These are phyloP conservation scores for Sebastes aleutianus DNA, from an alignment of 2,797 vertebrate species.

Conservation along the genomic window DNA sequence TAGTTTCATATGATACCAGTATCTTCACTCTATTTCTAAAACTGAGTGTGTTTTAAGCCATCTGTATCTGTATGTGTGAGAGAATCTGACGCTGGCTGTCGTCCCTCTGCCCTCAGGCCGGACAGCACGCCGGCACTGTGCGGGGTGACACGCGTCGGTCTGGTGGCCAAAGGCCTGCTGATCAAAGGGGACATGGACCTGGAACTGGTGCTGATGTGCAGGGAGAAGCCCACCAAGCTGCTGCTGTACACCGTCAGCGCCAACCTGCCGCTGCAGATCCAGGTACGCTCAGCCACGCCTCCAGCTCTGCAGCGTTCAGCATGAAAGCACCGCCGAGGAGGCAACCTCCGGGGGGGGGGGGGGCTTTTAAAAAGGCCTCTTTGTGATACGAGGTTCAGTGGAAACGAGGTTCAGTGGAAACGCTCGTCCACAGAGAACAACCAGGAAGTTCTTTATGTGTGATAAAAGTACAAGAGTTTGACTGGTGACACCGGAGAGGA, in stretches of 20 bases:
- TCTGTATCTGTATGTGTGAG: neutral
- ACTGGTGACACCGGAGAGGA: neutral
- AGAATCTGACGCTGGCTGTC: constrained; percentile 23
- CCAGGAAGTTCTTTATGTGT: neutral
- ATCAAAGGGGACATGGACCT: constrained; percentile 93
- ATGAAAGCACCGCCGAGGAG: neutral
- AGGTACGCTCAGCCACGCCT: constrained; percentile 82
- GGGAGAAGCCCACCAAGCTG: constrained; percentile 90
- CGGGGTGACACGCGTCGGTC: constrained; percentile 91
- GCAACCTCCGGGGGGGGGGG: neutral
- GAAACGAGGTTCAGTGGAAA: neutral
- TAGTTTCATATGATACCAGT: no score
- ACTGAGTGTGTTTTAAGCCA: neutral
- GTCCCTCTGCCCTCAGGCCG: constrained; percentile 77
- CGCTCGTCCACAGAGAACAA: neutral
- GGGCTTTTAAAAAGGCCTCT: neutral
- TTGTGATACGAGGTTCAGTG: neutral
- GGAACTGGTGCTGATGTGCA: constrained; percentile 93
- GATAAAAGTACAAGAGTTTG: neutral
- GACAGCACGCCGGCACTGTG: constrained; percentile 81
- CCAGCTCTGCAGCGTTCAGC: neutral
- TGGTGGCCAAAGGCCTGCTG: constrained; percentile 93
- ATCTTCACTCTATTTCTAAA: no score
- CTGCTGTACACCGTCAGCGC: constrained; percentile 88
- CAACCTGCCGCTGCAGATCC: constrained; percentile 93